Evolutionary conservation across 2,888 invertebrate genomes (phyloP), one percentile per base, ranked within the genome.

Genomic region (Alsophila aescularia): DNA sequence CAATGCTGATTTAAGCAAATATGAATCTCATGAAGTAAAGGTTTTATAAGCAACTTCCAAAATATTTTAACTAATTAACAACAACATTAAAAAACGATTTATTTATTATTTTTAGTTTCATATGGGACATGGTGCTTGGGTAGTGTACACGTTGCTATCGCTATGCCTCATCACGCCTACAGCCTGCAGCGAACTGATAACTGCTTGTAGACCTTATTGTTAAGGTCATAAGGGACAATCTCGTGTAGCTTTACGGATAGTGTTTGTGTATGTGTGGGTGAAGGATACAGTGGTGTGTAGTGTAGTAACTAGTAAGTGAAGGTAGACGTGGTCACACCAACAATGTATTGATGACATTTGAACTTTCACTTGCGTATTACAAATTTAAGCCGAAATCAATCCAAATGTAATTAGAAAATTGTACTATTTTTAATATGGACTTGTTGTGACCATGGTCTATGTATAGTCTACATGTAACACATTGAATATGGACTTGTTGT

Each of bases 41-140:
- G n/a, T n/a, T n/a, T n/a, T n/a, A n/a, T n/a, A n/a, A n/a, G n/a
- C n/a, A n/a, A n/a, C n/a, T n/a, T n/a, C n/a, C n/a, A n/a, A n/a
- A n/a, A n/a, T n/a, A n/a, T n/a, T n/a, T n/a, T n/a, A n/a, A n/a
- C n/a, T n/a, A n/a, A n/a, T n/a, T n/a, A n/a, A n/a, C n/a, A n/a
- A n/a, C n/a, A n/a, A n/a, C n/a, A n/a, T n/a, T n/a, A n/a, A n/a
- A n/a, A n/a, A 18, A 35, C 13, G n/a, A 3, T 34, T 12, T 12
- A 3, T 18, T 42, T 45, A 57, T 51, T 56, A 55, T 52, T 66
- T 63, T 60, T 60, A 56, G 66, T 58, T 58, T 51, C 21, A 53
- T 48, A 58, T 71, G 64, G 67, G 62, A 67, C 76, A 74, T 71
- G 78, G 73, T 75, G 76, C 65, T 75, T 69, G 73, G 77, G 70